Percentiles rank a stretch among this genome's conserved stretches.
Evolutionary conservation across 2,888 invertebrate species (phyloP).

Genomic region (Calliopum simillimum): DNA sequence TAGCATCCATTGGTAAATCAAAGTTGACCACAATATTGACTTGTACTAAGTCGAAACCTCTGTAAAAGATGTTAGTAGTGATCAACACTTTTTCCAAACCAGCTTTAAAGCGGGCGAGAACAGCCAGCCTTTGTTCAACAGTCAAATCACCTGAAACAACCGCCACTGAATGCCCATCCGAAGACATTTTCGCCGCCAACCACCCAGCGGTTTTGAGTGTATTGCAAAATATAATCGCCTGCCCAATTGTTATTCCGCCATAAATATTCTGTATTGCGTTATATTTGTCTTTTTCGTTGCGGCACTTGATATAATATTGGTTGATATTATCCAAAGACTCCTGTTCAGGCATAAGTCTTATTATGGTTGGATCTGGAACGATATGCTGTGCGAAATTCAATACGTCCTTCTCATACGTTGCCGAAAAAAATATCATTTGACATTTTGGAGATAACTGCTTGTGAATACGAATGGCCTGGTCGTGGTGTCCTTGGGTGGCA

Average conservation of each 20-base stretch:
- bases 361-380: constrained; percentile 90
- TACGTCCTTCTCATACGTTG: constrained; percentile 93
- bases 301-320: constrained; percentile 95
- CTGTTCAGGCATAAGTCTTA: constrained; percentile 88
- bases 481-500: constrained; percentile 96
- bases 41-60: constrained; percentile 97
- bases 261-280: constrained; percentile 95
- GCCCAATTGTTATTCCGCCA: constrained; percentile 94
- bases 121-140: constrained; percentile 92
- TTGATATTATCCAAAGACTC: constrained; percentile 96
- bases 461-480: constrained; percentile 95
- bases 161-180: constrained; percentile 94
- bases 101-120: constrained; percentile 90
- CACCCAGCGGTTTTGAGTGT: constrained; percentile 89
- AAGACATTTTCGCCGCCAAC: constrained; percentile 89
- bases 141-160: constrained; percentile 92
- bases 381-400: constrained; percentile 97
- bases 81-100: constrained; percentile 96
- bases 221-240: constrained; percentile 98
- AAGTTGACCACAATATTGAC: constrained; percentile 99
- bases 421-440: constrained; percentile 99
- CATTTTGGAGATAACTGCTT: constrained; percentile 79
- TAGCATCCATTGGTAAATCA: constrained; percentile 89
- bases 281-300: constrained; percentile 88
- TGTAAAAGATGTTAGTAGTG: constrained; percentile 83